Base-by-base conservation (phyloP, 2,113 vertebrate genomes). In the Phrynocephalus versicolor region DNA sequence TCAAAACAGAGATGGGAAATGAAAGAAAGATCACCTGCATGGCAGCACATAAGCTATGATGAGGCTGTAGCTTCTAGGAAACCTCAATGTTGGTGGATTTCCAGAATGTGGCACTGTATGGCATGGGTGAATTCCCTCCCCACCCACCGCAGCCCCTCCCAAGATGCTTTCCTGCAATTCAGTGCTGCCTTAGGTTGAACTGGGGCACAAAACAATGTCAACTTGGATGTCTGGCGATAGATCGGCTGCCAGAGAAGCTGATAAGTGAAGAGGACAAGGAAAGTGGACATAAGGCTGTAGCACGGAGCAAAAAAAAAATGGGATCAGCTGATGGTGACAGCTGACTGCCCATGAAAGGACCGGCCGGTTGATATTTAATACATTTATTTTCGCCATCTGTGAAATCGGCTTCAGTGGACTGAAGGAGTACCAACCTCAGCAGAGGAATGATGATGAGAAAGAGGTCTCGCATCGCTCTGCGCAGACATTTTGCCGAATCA, bases 61-160 rank as follows among this genome's bases (percentile, higher is more conserved):
- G 88, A 84, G 76, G 84, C 41, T 71, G 14, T 21, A 37, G 0
- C 1, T 58, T 67, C 35, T 79, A 72, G 7, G 75, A 83, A 57
- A 33, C 13, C 85, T 16, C 73, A 14, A 82, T 55, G 90, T 85
- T 37, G n/a, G 78, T 23, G 33, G 85, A 82, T 89, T 89, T 92
- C 79, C 81, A 79, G 55, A 71, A 80, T 83, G 80, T 80, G 45
- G 60, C 65, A 65, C n/a, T 77, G 70, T 75, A 21, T 0, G 27
- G 19, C 3, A 18, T 57, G 27, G 33, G 45, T 72, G 51, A 35
- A 33, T 70, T 16, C 25, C 15, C 35, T 51, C 79, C 27, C 45
- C 12, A 33, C 39, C 10, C 9, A 27, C 8, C 35, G 15, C 21
- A 27, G 0, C 41, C 75, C 33, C 8, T 12, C 18, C 8, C 5